These are phyloP conservation scores for Rousettus madagascariensis DNA, from an alignment of 2,797 vertebrate genomes.

Conservation along the genomic window DNA sequence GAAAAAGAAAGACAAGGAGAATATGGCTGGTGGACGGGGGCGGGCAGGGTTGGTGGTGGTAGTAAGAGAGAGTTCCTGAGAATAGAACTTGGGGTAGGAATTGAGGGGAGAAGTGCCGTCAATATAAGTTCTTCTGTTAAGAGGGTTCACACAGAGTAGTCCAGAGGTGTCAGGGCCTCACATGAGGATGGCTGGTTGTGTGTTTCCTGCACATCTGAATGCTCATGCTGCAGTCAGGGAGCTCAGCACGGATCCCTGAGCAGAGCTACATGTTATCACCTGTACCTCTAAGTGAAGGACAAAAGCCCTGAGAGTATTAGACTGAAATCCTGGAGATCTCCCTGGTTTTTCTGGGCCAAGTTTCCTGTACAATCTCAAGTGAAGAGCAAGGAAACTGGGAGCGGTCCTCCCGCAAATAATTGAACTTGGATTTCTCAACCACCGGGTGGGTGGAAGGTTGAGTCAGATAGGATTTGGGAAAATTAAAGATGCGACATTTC, in stretches of 20 bases:
- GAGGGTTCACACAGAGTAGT: neutral
- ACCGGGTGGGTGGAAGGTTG: neutral
- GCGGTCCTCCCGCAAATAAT: neutral
- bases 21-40: too few species aligned
- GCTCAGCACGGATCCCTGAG: neutral
- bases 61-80: neutral
- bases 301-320: rapidly evolving
- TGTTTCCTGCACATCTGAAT: neutral
- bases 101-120: neutral
- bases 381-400: neutral
- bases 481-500: slow-evolving; percentile 16
- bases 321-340: neutral
- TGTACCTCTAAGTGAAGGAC: neutral
- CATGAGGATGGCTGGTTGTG: neutral
- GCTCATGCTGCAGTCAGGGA: neutral
- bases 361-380: neutral
- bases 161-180: neutral
- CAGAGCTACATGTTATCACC: neutral
- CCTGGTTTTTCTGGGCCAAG: neutral
- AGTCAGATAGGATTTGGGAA: neutral
- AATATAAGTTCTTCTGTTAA: neutral
- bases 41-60: neutral
- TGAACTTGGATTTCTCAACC: neutral
- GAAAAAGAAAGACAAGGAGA: neutral
- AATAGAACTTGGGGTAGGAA: neutral